These are phyloP conservation scores for Drosophila eugracilis DNA, from an alignment of 1,140 invertebrate species.

Conservation along the genomic window DNA sequence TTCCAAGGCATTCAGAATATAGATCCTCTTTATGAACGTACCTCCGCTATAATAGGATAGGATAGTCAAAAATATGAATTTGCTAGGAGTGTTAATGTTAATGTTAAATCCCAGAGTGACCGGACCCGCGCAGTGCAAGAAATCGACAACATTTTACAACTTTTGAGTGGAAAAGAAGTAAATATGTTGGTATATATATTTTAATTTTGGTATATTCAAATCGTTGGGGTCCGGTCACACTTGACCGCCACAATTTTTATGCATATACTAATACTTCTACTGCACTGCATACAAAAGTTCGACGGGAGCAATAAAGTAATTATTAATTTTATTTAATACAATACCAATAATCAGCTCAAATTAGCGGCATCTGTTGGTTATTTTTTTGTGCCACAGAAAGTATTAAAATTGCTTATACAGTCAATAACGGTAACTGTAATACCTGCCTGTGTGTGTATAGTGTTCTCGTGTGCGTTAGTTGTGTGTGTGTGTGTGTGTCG, in stretches of 20 bases:
- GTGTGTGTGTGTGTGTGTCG: conserved; percentile 67
- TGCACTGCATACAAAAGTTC: conserved; percentile 7
- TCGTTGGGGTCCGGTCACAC: no score
- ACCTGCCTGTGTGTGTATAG: background rate
- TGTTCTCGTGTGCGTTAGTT: background rate
- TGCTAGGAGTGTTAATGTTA: no score
- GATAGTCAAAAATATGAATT: no score
- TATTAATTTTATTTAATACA: conserved; percentile 2
- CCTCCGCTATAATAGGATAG: no score
- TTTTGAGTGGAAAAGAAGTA: background rate
- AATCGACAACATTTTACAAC: no score
- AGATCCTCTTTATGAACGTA: no score
- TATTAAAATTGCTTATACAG: background rate
- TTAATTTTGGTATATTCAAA: no score
- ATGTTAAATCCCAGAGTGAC: no score
- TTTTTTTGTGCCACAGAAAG: background rate
- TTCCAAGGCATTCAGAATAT: no score
- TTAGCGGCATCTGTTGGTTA: conserved; percentile 2
- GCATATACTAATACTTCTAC: background rate
- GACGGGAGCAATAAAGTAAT: conserved; percentile 6
- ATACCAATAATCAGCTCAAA: background rate
- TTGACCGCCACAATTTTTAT: no score
- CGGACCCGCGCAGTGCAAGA: no score
- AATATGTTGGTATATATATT: no score
- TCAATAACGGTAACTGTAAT: background rate